Evolutionary conservation across 2,888 invertebrate species (phyloP).

Genomic region (Listrodromus nycthemerus): DNA sequence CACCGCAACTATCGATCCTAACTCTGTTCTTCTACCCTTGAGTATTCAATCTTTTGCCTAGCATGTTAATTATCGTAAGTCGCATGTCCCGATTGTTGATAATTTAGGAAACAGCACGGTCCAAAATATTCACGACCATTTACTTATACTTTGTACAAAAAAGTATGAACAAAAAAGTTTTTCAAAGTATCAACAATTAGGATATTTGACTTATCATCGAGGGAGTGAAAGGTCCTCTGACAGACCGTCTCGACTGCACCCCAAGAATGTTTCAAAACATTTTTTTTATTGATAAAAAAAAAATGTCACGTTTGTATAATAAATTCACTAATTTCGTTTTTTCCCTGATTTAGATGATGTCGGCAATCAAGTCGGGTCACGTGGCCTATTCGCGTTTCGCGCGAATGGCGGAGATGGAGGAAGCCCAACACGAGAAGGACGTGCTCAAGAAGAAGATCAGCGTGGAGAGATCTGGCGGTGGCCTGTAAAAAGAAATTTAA

Average conservation of each 20-base stretch:
- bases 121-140: not conserved
- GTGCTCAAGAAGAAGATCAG: conserved; percentile 90
- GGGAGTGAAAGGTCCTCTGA: conserved; percentile 38
- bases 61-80: conserved; percentile 52
- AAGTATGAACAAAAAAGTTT: too few species aligned
- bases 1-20: conserved; percentile 37
- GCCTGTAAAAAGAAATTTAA: conserved; percentile 88
- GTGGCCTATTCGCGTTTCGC: conserved; percentile 98
- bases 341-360: conserved; percentile 94
- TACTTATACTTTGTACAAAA: not conserved
- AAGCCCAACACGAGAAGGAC: conserved; percentile 92
- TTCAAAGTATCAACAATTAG: conserved; percentile 7
- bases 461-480: conserved; percentile 98
- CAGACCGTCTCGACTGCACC: conserved; percentile 39
- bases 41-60: conserved; percentile 41
- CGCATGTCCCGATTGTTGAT: conserved; percentile 8
- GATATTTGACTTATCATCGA: conserved; percentile 12
- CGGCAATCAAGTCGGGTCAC: conserved; percentile 98
- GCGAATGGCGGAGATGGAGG: conserved; percentile 96
- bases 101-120: not conserved
- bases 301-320: not conserved
- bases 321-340: conserved; percentile 26
- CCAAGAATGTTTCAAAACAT: conserved; percentile 1
- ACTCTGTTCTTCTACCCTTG: conserved; percentile 27
- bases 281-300: not conserved